Conservation (phyloP, 35 echinoderm and acorn worm species). For the Diadema setosum region DNA sequence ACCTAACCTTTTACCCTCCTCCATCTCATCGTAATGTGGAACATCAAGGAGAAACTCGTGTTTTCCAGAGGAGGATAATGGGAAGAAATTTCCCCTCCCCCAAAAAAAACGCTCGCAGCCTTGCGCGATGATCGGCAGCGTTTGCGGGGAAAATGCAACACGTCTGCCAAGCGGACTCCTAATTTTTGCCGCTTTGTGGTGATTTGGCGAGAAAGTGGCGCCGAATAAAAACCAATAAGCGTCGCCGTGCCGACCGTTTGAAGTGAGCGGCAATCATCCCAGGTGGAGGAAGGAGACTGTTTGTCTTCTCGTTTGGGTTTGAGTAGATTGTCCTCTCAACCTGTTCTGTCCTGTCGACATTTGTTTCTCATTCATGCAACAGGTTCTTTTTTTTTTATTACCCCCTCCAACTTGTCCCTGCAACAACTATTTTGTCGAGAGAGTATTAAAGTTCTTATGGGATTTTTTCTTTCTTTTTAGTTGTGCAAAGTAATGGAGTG, state of each 20-base stretch:
- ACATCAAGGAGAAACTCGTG: neutral
- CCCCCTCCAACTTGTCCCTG: no score
- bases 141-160: neutral
- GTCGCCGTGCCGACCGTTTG: neutral
- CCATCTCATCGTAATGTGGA: neutral
- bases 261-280: neutral
- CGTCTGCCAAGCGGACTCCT: neutral
- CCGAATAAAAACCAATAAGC: neutral
- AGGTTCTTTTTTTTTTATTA: no score
- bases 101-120: neutral
- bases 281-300: neutral
- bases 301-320: conserved; percentile 6
- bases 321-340: no score
- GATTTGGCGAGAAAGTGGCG: neutral
- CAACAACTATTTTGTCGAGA: no score
- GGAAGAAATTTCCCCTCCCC: neutral
- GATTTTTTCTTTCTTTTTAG: no score
- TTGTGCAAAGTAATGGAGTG: no score
- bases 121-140: neutral
- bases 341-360: no score
- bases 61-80: neutral
- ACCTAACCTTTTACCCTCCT: neutral
- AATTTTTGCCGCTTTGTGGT: neutral
- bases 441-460: no score
- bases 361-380: no score